These are phyloP conservation scores for Cochlearius cochlearius DNA, from an alignment of 2,113 vertebrate species.

Conservation along the genomic window DNA sequence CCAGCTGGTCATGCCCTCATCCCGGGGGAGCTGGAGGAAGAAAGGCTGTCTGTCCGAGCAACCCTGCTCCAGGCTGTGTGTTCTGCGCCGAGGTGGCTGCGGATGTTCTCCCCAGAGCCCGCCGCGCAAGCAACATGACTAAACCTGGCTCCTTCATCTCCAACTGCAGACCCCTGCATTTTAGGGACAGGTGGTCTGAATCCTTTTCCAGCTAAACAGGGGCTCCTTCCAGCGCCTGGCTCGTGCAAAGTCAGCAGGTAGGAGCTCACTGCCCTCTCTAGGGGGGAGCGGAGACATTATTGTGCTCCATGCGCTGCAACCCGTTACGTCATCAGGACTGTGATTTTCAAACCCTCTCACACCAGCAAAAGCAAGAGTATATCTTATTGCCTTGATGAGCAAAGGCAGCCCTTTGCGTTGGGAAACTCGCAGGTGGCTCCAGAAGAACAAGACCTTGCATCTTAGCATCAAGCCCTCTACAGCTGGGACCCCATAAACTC, in stretches of 20 bases:
- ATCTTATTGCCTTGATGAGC: conserved; percentile 25
- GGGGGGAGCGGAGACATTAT: not conserved
- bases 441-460: not conserved
- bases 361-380: not conserved
- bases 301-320: accelerated
- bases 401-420: not conserved
- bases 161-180: not conserved
- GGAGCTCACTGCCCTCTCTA: accelerated
- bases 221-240: accelerated
- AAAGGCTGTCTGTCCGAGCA: not conserved
- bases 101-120: not conserved
- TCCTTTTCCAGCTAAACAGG: not conserved
- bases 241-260: not conserved
- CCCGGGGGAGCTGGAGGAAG: not conserved
- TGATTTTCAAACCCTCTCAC: not conserved
- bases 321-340: not conserved
- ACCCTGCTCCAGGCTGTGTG: not conserved
- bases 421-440: not conserved
- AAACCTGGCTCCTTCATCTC: not conserved
- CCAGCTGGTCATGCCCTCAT: not conserved
- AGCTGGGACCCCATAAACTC: not conserved
- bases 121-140: accelerated
- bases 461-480: not conserved
- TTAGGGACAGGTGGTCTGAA: not conserved
- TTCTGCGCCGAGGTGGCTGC: not conserved